A percentile compares a stretch with the other conserved stretches of the same genome.
Conservation (phyloP, 2,113 vertebrate genomes). For the Thryonomys swinderianus region DNA sequence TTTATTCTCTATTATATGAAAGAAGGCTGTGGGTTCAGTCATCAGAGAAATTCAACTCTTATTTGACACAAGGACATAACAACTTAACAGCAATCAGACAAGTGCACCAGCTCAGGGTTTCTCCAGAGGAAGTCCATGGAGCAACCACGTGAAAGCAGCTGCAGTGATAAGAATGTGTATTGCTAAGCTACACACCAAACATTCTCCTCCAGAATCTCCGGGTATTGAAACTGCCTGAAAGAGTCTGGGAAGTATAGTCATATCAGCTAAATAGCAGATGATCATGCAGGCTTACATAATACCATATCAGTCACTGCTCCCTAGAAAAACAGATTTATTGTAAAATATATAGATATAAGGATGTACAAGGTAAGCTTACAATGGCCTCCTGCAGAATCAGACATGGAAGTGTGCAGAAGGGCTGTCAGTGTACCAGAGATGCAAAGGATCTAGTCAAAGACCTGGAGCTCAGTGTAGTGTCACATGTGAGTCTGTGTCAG, state of each 20-base stretch:
- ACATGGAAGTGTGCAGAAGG: not conserved
- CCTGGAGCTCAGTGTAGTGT: not conserved
- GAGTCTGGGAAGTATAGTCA: not conserved
- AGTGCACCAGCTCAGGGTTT: not conserved
- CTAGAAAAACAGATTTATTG: not conserved
- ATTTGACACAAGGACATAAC: not conserved
- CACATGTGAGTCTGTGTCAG: not conserved
- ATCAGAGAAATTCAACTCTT: not conserved
- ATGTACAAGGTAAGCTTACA: not conserved
- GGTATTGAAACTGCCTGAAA: not conserved
- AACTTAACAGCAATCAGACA: not conserved
- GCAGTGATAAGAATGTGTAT: not conserved
- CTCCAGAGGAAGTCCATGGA: not conserved
- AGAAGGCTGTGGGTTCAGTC: not conserved
- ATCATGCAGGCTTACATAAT: not conserved
- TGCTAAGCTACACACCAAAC: not conserved
- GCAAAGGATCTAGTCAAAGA: not conserved
- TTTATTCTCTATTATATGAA: not conserved
- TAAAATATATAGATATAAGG: not conserved
- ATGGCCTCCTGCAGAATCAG: not conserved
- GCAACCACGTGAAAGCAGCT: not conserved
- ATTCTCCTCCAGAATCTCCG: not conserved
- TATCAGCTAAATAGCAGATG: not conserved
- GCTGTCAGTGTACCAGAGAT: not conserved
- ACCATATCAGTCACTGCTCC: not conserved